Conservation (phyloP, 2,888 invertebrate species). For the Hirudinaria manillensis region DNA sequence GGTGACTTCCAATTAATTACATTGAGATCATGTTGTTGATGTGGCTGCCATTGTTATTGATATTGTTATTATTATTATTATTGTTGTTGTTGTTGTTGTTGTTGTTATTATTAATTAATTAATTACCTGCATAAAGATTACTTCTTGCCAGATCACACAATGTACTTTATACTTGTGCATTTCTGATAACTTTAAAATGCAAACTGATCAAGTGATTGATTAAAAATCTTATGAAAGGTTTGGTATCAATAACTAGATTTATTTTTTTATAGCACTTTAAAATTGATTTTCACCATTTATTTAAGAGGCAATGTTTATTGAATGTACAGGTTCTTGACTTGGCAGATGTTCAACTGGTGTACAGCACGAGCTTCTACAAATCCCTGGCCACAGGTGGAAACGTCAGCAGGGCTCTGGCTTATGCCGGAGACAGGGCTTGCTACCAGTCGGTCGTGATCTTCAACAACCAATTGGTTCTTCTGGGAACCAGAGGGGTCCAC, state of each 20-base stretch:
- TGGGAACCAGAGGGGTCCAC: conserved; percentile 66
- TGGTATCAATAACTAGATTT: no score
- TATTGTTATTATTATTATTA: not conserved
- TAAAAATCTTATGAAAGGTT: no score
- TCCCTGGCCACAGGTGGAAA: conserved; percentile 92
- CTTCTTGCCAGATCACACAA: no score
- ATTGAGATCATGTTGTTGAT: not conserved
- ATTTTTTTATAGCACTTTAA: no score
- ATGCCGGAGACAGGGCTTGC: conserved; percentile 70
- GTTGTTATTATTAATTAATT: not conserved
- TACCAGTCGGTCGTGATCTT: conserved; percentile 68
- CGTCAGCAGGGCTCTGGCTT: conserved; percentile 72
- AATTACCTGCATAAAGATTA: not conserved
- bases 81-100: not conserved
- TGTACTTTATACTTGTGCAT: no score
- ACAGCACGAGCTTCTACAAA: conserved; percentile 55
- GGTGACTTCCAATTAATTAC: conserved; percentile 35
- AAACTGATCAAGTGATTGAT: no score
- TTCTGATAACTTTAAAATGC: no score
- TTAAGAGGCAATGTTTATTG: no score
- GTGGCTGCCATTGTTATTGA: not conserved
- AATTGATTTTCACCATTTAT: no score
- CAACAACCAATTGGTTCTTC: conserved; percentile 65
- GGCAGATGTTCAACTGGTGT: conserved; percentile 32
- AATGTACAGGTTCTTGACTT: conserved; percentile 36